These are phyloP conservation scores for Trisateles emortualis DNA, from an alignment of 2,888 invertebrate species.

Conservation along the genomic window DNA sequence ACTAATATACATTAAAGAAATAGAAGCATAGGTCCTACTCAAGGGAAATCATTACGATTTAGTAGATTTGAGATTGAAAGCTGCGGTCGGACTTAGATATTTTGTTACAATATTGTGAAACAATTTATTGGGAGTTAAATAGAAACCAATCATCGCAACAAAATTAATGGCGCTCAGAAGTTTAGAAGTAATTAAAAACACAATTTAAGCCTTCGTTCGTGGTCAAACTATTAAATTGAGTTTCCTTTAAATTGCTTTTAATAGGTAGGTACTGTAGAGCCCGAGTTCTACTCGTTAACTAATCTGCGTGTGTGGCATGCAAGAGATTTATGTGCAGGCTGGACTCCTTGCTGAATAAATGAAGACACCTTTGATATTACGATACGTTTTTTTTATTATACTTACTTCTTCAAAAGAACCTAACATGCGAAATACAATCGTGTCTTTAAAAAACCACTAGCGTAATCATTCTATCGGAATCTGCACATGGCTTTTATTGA, in stretches of 20 bases:
- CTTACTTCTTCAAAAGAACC: too few relatives aligned
- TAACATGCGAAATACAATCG: too few relatives aligned
- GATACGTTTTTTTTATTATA: too few relatives aligned
- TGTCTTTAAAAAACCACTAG: too few relatives aligned
- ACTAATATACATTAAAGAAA: constrained; percentile 42
- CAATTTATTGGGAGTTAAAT: constrained; percentile 6
- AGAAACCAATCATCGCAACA: not conserved
- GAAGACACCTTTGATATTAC: too few relatives aligned
- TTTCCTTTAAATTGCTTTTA: not conserved
- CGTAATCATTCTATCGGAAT: too few relatives aligned
- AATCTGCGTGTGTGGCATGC: too few relatives aligned
- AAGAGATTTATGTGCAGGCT: too few relatives aligned
- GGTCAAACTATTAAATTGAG: not conserved
- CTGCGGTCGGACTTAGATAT: constrained; percentile 30
- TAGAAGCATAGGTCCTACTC: constrained; percentile 30
- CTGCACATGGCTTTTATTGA: too few relatives aligned
- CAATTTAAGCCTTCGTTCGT: not conserved
- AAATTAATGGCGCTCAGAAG: not conserved
- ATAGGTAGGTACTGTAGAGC: not conserved
- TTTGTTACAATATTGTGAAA: constrained; percentile 19
- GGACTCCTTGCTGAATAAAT: too few relatives aligned
- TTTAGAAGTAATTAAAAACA: not conserved
- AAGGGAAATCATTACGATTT: constrained; percentile 60
- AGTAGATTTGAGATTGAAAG: constrained; percentile 42
- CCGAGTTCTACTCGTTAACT: too few relatives aligned